phyloP scores from a whole-genome alignment of 1,140 invertebrate species.

The Andricus grossulariae region DNA sequence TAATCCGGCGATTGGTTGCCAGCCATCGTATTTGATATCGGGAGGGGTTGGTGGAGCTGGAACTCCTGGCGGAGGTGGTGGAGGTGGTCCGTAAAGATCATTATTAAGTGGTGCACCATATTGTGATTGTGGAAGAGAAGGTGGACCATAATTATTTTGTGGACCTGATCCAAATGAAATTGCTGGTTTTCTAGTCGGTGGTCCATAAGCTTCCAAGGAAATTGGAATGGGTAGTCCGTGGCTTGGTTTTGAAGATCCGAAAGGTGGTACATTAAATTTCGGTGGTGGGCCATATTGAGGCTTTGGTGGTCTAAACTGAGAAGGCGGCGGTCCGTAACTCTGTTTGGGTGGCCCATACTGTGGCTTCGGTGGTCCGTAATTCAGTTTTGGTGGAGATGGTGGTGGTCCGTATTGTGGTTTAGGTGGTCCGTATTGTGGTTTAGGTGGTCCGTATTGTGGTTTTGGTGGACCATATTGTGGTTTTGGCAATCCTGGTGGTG shows the following conservation, averaged over 20 bases:
- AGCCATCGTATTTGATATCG: slow-evolving; percentile 87
- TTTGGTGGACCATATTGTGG: slow-evolving; percentile 50
- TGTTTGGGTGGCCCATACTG: slow-evolving; percentile 73
- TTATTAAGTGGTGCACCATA: slow-evolving; percentile 70
- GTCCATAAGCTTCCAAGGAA: slow-evolving; percentile 68
- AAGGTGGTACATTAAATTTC: slow-evolving; percentile 49
- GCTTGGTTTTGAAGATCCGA: slow-evolving; percentile 48
- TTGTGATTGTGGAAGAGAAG: slow-evolving; percentile 52
- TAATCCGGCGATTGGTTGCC: slow-evolving; percentile 86
- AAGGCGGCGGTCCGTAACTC: slow-evolving; percentile 70
- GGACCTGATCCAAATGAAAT: slow-evolving; percentile 73
- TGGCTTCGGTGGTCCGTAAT: slow-evolving; percentile 67
- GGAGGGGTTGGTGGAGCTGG: slow-evolving; percentile 84
- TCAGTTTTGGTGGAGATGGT: too few species aligned
- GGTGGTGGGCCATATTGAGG: slow-evolving; percentile 61
- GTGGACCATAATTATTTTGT: slow-evolving; percentile 72
- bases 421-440: slow-evolving; percentile 46
- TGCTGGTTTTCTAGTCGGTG: slow-evolving; percentile 70
- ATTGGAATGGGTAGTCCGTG: slow-evolving; percentile 65
- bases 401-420: slow-evolving; percentile 47
- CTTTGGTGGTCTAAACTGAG: slow-evolving; percentile 69
- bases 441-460: slow-evolving; percentile 45
- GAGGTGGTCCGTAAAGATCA: slow-evolving; percentile 77
- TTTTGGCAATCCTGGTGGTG: slow-evolving; percentile 61
- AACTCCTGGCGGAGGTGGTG: slow-evolving; percentile 80